Evolutionary conservation across 2,888 invertebrate species (phyloP).

Genomic region (Thelaira solivaga): DNA sequence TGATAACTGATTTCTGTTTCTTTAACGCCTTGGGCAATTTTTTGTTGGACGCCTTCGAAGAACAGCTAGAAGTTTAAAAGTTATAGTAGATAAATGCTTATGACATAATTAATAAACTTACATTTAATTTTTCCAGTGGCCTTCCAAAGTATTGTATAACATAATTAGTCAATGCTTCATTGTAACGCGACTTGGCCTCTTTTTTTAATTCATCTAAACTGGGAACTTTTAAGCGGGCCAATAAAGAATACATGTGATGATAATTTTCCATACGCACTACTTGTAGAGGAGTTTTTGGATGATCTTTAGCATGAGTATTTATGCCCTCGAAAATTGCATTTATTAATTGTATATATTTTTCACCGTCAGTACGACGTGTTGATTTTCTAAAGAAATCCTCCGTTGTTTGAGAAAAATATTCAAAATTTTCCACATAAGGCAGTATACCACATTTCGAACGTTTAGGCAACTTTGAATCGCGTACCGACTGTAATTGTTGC

Average conservation of each 20-base stretch:
- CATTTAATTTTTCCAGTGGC: slow-evolving; percentile 93
- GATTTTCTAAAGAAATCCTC: slow-evolving; percentile 92
- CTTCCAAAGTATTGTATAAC: slow-evolving; percentile 96
- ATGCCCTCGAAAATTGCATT: slow-evolving; percentile 90
- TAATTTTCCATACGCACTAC: slow-evolving; percentile 98
- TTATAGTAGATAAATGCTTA: neutral
- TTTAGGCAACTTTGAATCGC: slow-evolving; percentile 83
- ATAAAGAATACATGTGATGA: slow-evolving; percentile 91
- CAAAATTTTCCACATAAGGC: slow-evolving; percentile 92
- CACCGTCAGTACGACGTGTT: slow-evolving; percentile 91
- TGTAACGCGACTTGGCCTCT: slow-evolving; percentile 93
- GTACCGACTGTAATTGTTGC: slow-evolving; percentile 87
- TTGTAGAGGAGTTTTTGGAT: slow-evolving; percentile 93
- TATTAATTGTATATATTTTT: slow-evolving; percentile 90
- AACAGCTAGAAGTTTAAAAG: slow-evolving; percentile 82
- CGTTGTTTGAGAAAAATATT: slow-evolving; percentile 90
- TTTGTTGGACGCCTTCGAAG: slow-evolving; percentile 97
- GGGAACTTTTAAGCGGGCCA: slow-evolving; percentile 92
- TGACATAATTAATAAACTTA: slow-evolving; percentile 75
- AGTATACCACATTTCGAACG: slow-evolving; percentile 91
- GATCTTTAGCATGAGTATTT: slow-evolving; percentile 86
- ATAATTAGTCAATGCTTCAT: slow-evolving; percentile 92
- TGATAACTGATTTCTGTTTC: slow-evolving; percentile 98
- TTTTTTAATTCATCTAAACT: slow-evolving; percentile 92
- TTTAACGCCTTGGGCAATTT: slow-evolving; percentile 95